These are phyloP conservation scores for Gryllus longicercus DNA, from an alignment of 2,888 invertebrate species.

Conservation along the genomic window DNA sequence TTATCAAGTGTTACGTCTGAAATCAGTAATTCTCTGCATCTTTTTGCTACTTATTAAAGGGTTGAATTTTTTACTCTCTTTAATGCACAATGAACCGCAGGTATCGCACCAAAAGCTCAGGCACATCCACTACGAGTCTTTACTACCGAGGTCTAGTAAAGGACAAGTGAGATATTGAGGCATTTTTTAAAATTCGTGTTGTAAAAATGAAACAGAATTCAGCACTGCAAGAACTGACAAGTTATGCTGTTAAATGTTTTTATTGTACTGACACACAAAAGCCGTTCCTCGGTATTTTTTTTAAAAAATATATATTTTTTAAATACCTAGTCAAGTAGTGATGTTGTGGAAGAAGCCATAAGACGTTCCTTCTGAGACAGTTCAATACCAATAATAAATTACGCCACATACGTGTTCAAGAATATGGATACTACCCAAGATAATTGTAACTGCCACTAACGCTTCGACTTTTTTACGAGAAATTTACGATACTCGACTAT, in stretches of 20 bases:
- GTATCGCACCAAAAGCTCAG: too few species aligned
- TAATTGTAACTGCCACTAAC: neutral
- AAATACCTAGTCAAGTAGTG: neutral
- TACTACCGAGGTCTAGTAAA: too few species aligned
- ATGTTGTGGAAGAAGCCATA: neutral
- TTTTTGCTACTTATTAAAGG: too few species aligned
- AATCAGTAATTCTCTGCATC: too few species aligned
- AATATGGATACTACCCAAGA: neutral
- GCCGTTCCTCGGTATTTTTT: conserved; percentile 3
- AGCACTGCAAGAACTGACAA: neutral
- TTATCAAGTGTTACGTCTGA: too few species aligned
- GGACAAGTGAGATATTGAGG: too few species aligned
- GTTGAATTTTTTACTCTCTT: too few species aligned
- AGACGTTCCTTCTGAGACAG: neutral
- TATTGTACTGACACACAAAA: neutral
- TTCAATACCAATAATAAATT: neutral
- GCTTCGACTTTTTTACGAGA: conserved; percentile 17
- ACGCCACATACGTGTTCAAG: conserved; percentile 5
- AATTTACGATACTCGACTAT: neutral
- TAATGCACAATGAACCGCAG: too few species aligned
- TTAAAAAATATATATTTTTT: neutral
- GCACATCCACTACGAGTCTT: too few species aligned
- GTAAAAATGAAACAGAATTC: too few species aligned
- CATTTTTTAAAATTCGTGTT: too few species aligned
- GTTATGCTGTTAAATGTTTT: neutral